phyloP scores from a whole-genome alignment of 2,113 vertebrate genomes.

The Otolemur garnettii region DNA sequence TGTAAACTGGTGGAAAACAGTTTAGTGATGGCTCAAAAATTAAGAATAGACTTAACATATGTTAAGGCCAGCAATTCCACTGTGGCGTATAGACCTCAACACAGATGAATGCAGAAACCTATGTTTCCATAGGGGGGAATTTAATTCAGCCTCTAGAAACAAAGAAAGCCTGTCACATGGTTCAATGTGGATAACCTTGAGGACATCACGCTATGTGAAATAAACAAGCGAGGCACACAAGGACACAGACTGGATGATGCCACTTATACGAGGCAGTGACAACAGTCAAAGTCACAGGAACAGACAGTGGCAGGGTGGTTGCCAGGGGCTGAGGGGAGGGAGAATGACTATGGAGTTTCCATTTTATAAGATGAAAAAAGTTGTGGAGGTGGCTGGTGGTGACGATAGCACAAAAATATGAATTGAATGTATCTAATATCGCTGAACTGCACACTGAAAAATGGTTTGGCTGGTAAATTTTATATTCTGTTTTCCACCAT shows the following conservation, averaged over 20 bases:
- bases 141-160: not conserved
- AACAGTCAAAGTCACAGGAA: not conserved
- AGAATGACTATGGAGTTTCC: not conserved
- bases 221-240: not conserved
- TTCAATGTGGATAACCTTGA: not conserved
- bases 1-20: not conserved
- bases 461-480: not conserved
- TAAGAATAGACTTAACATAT: not conserved
- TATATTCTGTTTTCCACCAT: not conserved
- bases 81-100: not conserved
- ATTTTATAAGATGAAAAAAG: not conserved
- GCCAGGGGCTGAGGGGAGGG: not conserved
- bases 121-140: not conserved
- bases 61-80: not conserved
- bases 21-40: not conserved
- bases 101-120: not conserved
- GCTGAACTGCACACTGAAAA: not conserved
- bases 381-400: not conserved
- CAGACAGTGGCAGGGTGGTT: not conserved
- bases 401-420: not conserved
- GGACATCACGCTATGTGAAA: not conserved
- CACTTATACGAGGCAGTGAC: not conserved
- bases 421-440: not conserved
- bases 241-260: not conserved
- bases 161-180: not conserved